A percentile compares a stretch with the other conserved stretches of the same genome.
These are phyloP conservation scores for Wasmannia auropunctata DNA, from an alignment of 1,140 invertebrate species.

Conservation along the genomic window DNA sequence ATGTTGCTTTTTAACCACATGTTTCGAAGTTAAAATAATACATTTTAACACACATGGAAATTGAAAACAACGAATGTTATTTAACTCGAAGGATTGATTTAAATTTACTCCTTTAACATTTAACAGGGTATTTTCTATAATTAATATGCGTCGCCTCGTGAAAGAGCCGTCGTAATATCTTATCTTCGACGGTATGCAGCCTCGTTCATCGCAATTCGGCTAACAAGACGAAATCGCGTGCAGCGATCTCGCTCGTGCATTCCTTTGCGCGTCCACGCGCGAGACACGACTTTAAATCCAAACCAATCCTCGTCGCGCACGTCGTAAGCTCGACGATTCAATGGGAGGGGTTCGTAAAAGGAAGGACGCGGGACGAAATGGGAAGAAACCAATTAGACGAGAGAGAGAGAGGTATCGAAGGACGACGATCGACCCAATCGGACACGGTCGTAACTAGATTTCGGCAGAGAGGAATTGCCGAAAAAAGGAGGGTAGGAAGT, in stretches of 20 bases:
- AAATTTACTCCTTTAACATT: no score
- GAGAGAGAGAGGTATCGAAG: conserved; percentile 44
- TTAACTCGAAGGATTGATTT: no score
- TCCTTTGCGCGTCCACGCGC: not conserved
- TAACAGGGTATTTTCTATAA: no score
- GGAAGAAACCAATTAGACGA: conserved; percentile 70
- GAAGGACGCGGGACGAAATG: conserved; percentile 22
- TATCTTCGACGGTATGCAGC: not conserved
- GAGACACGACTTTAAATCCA: conserved; percentile 16
- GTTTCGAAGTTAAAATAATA: no score
- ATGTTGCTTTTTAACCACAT: no score
- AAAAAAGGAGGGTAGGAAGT: conserved; percentile 3
- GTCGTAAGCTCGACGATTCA: conserved; percentile 15
- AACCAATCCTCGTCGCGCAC: conserved; percentile 9
- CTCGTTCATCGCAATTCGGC: not conserved
- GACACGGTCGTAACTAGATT: conserved; percentile 73
- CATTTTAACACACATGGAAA: no score
- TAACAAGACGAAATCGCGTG: not conserved
- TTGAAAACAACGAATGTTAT: no score
- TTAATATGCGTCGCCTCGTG: not conserved
- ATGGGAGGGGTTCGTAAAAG: not conserved
- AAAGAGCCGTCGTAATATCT: not conserved
- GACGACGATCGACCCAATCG: conserved; percentile 64
- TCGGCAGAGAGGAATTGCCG: conserved; percentile 43
- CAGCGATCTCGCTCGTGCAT: not conserved